Evolutionary conservation across 2,797 vertebrate species (phyloP), one percentile per base, ranked within the genome.

Genomic region (Neostethus bicornis): DNA sequence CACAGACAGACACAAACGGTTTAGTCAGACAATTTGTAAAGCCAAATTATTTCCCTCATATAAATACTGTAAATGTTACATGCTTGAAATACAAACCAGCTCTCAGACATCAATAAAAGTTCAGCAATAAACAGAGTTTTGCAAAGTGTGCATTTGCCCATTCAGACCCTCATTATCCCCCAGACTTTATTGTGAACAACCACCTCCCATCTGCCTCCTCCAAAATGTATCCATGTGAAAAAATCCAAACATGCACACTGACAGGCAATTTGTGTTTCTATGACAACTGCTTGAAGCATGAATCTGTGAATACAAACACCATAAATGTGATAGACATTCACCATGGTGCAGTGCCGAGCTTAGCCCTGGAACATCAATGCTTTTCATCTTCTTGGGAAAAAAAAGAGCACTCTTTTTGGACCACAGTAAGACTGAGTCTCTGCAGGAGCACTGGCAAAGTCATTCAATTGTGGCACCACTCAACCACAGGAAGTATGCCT

Each of bases 221-320:
- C 47, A 37, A 41, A 13, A 34, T 43, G 46, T 49, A 37, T 51
- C 29, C 37, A 70, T 9, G 34, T 37, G n/a, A 37, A 38, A 19
- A 41, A 20, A 41, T 10, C 11, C 17, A 57, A 48, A 72, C 61
- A 62, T 55, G 12, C 59, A 46, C 41, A 6, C 24, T 38, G 47
- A 41, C 48, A 50, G 45, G 43, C 69, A 48, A 32, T 28, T 38
- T 25, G 7, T 0, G 73, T 84, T 73, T 60, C 85, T 61, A 80
- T 53, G 70, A 85, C 37, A 64, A 85, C 71, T 46, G 56, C 49
- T 35, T n/a, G 51, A 64, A 45, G 29, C 56, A 56, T 43, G 58
- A 49, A 61, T 66, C 73, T 69, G 51, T 55, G 23, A 72, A 68
- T 29, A 53, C 42, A 75, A 24, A 48, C 17, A 54, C 11, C 11